Evolutionary conservation across 2,113 vertebrate species (phyloP).

Genomic region (Donacobius atricapilla): DNA sequence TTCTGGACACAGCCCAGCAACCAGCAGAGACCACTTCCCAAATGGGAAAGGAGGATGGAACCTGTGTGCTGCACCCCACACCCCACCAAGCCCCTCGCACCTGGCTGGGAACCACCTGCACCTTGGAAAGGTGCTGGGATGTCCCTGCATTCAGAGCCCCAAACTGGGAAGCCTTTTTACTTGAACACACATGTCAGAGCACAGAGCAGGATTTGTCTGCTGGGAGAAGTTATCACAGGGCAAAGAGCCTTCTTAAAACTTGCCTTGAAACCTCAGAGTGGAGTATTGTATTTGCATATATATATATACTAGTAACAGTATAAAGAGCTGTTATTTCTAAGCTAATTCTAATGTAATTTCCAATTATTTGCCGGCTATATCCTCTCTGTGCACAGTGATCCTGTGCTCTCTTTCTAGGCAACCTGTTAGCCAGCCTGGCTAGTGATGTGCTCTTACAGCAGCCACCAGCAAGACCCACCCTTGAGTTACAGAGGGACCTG

Average conservation of each 20-base stretch:
- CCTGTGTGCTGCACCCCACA: background rate
- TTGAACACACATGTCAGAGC: background rate
- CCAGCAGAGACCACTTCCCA: background rate
- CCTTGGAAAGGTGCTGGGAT: background rate
- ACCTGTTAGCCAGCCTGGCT: background rate
- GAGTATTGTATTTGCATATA: background rate
- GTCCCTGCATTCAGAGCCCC: background rate
- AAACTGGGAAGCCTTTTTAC: background rate
- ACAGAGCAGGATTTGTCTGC: background rate
- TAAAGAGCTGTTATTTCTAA: background rate
- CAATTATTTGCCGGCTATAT: background rate
- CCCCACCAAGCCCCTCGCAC: fast-evolving
- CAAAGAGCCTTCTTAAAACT: background rate
- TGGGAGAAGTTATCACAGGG: background rate
- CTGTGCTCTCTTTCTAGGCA: background rate
- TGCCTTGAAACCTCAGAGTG: background rate
- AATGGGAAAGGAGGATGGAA: background rate
- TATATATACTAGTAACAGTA: background rate
- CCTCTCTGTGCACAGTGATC: background rate
- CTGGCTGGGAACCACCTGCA: background rate
- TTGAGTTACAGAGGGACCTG: background rate
- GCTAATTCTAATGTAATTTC: background rate
- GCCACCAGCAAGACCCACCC: background rate
- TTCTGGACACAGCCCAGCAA: background rate
- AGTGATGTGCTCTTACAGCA: background rate